phyloP scores from a whole-genome alignment of 2,113 vertebrate genomes.

The Scolopax mira region DNA sequence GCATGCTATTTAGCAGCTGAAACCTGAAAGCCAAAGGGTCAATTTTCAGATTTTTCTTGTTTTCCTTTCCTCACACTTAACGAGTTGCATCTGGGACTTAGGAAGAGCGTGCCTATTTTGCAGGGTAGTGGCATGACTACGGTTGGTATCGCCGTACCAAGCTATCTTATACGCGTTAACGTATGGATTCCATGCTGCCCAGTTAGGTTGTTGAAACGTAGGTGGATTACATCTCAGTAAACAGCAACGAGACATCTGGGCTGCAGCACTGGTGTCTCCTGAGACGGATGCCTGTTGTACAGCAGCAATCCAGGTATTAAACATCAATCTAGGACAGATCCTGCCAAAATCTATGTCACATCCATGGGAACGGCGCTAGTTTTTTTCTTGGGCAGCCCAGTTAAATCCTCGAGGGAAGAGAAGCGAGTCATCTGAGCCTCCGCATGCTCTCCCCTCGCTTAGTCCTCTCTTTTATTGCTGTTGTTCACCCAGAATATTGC shows the following conservation, averaged over 20 bases:
- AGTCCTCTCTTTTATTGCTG: not conserved
- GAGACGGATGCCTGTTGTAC: not conserved
- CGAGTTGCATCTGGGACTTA: not conserved
- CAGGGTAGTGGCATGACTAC: not conserved
- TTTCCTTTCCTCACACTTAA: not conserved
- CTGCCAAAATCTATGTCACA: not conserved
- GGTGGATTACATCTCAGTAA: not conserved
- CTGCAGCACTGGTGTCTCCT: not conserved
- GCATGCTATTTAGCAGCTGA: not conserved
- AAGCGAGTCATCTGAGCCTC: not conserved
- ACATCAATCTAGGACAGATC: not conserved
- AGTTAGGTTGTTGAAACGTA: not conserved
- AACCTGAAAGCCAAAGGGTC: not conserved
- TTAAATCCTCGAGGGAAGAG: constrained; percentile 17
- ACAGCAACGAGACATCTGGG: not conserved
- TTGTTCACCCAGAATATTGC: not conserved
- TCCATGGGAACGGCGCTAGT: not conserved
- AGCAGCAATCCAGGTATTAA: not conserved
- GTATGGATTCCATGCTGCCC: accelerated
- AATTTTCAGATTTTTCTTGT: not conserved
- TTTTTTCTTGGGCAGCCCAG: not conserved
- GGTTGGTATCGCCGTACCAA: not conserved
- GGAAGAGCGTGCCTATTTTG: not conserved
- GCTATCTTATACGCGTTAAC: not conserved
- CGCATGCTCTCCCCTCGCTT: not conserved